A percentile compares a stretch with the other conserved stretches of the same genome.
phyloP scores from a whole-genome alignment of 64 coral and sea anemone genomes.

The Pachyseris speciosa region DNA sequence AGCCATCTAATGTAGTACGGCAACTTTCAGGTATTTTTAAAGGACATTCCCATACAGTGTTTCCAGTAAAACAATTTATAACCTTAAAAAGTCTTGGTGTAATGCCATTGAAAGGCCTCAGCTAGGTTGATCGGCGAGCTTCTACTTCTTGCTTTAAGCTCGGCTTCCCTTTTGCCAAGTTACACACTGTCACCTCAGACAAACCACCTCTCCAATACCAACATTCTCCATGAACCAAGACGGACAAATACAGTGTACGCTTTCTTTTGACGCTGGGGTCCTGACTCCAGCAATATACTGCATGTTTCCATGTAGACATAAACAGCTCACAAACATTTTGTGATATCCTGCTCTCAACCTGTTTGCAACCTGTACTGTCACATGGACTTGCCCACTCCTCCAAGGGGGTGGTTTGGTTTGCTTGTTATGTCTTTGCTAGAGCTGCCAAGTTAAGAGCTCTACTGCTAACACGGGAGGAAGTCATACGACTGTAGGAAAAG shows the following conservation, averaged over 20 bases:
- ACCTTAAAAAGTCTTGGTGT: no score
- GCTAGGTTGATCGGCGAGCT: not conserved
- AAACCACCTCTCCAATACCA: not conserved
- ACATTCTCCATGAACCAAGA: not conserved
- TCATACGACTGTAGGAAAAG: conserved; percentile 52
- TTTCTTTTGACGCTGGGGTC: not conserved
- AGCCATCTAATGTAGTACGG: no score
- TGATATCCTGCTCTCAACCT: not conserved
- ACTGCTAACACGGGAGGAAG: conserved; percentile 51
- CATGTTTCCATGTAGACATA: not conserved
- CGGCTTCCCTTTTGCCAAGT: not conserved
- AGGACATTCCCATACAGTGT: not conserved
- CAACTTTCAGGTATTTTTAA: not conserved
- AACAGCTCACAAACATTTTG: not conserved
- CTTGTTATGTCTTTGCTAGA: conserved; percentile 69
- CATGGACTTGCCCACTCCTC: not conserved
- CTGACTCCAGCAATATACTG: not conserved
- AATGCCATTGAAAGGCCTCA: no score
- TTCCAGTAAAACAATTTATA: not conserved
- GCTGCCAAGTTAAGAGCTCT: conserved; percentile 81
- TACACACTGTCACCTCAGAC: not conserved
- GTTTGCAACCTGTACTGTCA: not conserved
- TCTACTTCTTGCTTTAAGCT: not conserved
- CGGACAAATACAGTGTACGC: not conserved
- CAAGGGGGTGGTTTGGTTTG: not conserved